Percentiles rank a stretch among this genome's conserved stretches.
Conservation (phyloP, 2,113 vertebrate genomes). For the Megaptera novaeangliae region DNA sequence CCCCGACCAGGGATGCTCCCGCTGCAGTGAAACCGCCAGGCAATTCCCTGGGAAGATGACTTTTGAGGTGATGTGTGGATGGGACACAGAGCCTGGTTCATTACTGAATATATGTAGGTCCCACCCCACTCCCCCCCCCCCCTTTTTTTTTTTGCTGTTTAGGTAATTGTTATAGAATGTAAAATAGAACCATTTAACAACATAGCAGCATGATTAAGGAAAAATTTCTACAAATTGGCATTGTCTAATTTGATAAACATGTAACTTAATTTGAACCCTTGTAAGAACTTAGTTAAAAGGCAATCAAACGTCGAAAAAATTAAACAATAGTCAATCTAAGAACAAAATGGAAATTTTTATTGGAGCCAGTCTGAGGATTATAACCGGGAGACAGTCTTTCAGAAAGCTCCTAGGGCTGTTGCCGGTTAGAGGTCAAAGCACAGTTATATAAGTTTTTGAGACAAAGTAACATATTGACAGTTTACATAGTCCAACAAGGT, state of each 20-base stretch:
- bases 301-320: neutral
- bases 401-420: neutral
- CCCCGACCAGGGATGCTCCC: too few relatives aligned
- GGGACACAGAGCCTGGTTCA: neutral
- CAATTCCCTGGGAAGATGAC: neutral
- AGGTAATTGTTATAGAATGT: neutral
- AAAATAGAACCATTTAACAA: neutral
- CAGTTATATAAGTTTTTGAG: neutral
- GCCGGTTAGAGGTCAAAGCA: neutral
- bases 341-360: neutral
- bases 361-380: neutral
- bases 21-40: too few relatives aligned
- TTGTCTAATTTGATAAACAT: neutral
- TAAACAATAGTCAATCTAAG: neutral
- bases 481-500: neutral
- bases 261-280: neutral
- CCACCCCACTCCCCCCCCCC: accelerated
- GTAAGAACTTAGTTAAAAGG: neutral
- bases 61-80: neutral
- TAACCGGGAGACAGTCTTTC: neutral
- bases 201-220: neutral
- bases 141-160: neutral
- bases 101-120: neutral
- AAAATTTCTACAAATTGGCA: neutral
- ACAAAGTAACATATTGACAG: neutral